A percentile compares a stretch with the other conserved stretches of the same genome.
Conservation (phyloP, 2,797 vertebrate genomes). For the Kryptopterus vitreolus region DNA sequence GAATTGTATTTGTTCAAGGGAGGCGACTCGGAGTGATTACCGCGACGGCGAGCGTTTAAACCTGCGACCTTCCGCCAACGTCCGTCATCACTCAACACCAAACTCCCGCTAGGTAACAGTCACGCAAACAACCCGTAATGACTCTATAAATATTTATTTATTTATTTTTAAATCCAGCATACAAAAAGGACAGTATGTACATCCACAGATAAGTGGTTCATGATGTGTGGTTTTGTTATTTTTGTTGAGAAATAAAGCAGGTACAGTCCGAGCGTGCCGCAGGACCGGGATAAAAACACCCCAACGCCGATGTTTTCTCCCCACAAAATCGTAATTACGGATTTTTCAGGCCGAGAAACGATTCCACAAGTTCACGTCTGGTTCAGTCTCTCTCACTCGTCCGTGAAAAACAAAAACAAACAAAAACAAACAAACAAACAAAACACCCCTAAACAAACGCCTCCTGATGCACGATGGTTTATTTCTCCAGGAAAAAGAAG, state of each 20-base stretch:
- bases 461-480: constrained; percentile 19
- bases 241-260: constrained; percentile 52
- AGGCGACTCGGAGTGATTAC: constrained; percentile 56
- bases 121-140: constrained; percentile 74
- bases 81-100: constrained; percentile 38
- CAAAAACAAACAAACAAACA: constrained; percentile 16
- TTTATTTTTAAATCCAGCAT: constrained; percentile 87
- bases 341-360: constrained; percentile 55
- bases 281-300: constrained; percentile 58
- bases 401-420: constrained; percentile 27
- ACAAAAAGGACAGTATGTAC: constrained; percentile 93
- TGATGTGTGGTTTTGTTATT: constrained; percentile 62
- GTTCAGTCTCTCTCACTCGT: constrained; percentile 50
- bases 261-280: constrained; percentile 60
- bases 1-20: constrained; percentile 60
- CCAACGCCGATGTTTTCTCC: constrained; percentile 58
- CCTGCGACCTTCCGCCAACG: constrained; percentile 9
- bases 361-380: constrained; percentile 57
- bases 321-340: constrained; percentile 47
- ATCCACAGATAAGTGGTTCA: constrained; percentile 90
- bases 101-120: constrained; percentile 51
- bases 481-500: constrained; percentile 34
- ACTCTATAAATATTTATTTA: constrained; percentile 95
- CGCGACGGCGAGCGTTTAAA: constrained; percentile 34
- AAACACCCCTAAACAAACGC: constrained; percentile 58